These are phyloP conservation scores for Paguma larvata DNA, from an alignment of 2,797 vertebrate genomes.

Conservation along the genomic window DNA sequence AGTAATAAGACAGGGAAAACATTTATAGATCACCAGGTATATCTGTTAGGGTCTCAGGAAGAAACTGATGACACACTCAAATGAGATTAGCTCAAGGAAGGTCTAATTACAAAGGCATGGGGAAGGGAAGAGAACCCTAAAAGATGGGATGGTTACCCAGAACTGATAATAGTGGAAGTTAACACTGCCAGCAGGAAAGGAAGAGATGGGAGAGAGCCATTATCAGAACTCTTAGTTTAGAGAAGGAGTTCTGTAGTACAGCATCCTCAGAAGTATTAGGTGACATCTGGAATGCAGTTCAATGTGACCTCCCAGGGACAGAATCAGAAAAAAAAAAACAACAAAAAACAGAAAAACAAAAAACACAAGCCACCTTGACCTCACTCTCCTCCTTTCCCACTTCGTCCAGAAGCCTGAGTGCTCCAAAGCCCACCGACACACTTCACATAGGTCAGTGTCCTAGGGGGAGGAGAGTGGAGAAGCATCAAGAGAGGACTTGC, in stretches of 20 bases:
- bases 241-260: background rate
- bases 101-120: background rate
- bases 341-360: background rate
- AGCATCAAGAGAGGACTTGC: background rate
- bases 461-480: background rate
- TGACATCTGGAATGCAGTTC: background rate
- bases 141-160: background rate
- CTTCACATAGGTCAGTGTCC: background rate
- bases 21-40: background rate
- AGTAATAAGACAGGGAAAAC: background rate
- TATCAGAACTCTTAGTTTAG: background rate
- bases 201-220: background rate
- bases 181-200: background rate
- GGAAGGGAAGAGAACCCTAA: background rate
- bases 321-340: background rate
- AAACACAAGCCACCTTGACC: background rate
- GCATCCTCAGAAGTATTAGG: background rate
- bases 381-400: background rate
- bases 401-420: background rate
- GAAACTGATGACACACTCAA: background rate
- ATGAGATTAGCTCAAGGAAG: background rate
- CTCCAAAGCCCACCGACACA: background rate
- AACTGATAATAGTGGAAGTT: background rate
- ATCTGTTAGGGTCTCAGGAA: background rate
- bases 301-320: background rate